phyloP scores from a whole-genome alignment of 1,140 invertebrate genomes.

The Meloidogyne hapla region DNA sequence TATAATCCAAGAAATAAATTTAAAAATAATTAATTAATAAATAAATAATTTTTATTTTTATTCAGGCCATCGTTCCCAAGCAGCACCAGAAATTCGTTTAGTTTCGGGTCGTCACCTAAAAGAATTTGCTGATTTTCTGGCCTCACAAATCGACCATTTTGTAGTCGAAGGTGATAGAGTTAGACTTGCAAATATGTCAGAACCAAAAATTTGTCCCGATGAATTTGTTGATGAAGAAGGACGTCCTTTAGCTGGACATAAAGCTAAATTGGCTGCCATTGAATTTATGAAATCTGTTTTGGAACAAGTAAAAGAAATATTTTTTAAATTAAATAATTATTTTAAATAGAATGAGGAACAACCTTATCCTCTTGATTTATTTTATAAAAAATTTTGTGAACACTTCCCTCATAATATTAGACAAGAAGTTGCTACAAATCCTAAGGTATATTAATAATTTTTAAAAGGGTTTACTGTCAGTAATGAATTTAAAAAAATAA shows the following conservation, averaged over 20 bases:
- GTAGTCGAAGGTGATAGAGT: constrained; percentile 82
- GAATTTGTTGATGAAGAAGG: constrained; percentile 63
- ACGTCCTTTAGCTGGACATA: constrained; percentile 59
- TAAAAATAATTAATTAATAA: constrained; percentile 66
- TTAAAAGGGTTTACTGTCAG: not conserved
- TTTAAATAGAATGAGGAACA: constrained; percentile 57
- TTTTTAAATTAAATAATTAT: not conserved
- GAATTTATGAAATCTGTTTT: constrained; percentile 61
- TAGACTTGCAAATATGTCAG: constrained; percentile 69
- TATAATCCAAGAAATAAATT: not conserved
- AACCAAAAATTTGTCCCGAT: constrained; percentile 61
- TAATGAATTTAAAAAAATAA: too few relatives aligned
- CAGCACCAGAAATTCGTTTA: constrained; percentile 88
- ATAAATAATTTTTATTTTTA: constrained; percentile 76
- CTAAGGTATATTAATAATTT: constrained; percentile 12
- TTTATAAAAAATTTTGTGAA: constrained; percentile 62
- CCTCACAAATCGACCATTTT: constrained; percentile 81
- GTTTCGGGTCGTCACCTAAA: constrained; percentile 87
- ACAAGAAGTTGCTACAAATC: constrained; percentile 64
- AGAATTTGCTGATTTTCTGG: constrained; percentile 86
- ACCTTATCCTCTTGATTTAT: constrained; percentile 61
- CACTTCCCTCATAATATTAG: constrained; percentile 61
- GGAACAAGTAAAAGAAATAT: constrained; percentile 50
- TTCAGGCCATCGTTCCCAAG: constrained; percentile 82
- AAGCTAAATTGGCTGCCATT: constrained; percentile 63